Percentiles rank a stretch among this genome's conserved stretches.
These are phyloP conservation scores for Virgularia gustaviana DNA, from an alignment of 92 coral and sea anemone genomes.

Conservation along the genomic window DNA sequence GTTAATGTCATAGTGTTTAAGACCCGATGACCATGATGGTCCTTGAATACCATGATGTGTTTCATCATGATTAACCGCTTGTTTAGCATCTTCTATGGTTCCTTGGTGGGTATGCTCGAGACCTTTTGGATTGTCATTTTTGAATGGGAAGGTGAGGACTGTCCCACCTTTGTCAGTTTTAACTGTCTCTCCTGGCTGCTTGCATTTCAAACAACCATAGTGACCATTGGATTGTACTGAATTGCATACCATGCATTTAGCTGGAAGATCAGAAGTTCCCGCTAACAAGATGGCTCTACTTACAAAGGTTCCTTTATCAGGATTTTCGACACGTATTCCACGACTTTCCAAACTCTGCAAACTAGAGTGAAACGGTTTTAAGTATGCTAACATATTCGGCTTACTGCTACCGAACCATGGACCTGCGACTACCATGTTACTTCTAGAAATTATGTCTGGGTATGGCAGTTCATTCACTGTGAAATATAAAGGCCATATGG, in stretches of 20 bases:
- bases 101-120: constrained; percentile 38
- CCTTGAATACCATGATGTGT: constrained; percentile 47
- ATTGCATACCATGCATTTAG: constrained; percentile 58
- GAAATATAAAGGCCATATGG: constrained; percentile 58
- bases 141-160: constrained; percentile 52
- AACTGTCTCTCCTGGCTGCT: constrained; percentile 50
- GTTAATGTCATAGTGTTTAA: constrained; percentile 46
- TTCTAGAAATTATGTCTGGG: constrained; percentile 40
- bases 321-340: constrained; percentile 21
- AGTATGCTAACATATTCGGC: constrained; percentile 52
- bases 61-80: constrained; percentile 26
- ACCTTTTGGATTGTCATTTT: constrained; percentile 35
- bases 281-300: constrained; percentile 52
- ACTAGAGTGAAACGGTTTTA: constrained; percentile 53
- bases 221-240: constrained; percentile 39
- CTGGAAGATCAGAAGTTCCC: constrained; percentile 54
- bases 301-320: constrained; percentile 22
- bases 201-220: constrained; percentile 55
- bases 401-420: constrained; percentile 55
- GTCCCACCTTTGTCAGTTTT: constrained; percentile 51
- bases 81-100: constrained; percentile 42
- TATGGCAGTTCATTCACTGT: constrained; percentile 50
- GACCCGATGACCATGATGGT: constrained; percentile 57
- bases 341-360: constrained; percentile 36
- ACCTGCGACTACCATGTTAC: constrained; percentile 56